Conservation (phyloP, 2,113 vertebrate genomes). For the Arenaria interpres region DNA sequence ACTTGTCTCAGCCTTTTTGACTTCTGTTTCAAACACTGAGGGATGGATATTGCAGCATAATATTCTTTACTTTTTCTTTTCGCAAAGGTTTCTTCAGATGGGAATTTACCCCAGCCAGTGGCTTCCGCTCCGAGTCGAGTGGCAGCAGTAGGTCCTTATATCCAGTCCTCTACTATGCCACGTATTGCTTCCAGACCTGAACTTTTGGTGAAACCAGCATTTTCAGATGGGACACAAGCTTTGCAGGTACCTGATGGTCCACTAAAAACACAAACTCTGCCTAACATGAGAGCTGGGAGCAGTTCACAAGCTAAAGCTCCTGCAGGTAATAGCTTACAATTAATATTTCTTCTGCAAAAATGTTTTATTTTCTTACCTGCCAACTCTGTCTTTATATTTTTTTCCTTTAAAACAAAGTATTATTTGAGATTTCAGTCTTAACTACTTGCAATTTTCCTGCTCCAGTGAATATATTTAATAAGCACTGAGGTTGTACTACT, state of each 20-base stretch:
- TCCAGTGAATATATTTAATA: background rate
- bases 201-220: slow-evolving; percentile 86
- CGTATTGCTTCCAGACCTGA: slow-evolving; percentile 86
- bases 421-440: background rate
- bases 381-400: background rate
- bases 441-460: background rate
- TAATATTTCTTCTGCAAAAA: background rate
- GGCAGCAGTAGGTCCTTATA: slow-evolving; percentile 96
- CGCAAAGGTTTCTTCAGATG: slow-evolving; percentile 80
- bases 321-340: background rate
- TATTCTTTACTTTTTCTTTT: background rate
- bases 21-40: background rate
- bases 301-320: slow-evolving; percentile 70
- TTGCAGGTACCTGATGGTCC: slow-evolving; percentile 79
- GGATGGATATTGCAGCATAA: background rate
- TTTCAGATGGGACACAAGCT: slow-evolving; percentile 82
- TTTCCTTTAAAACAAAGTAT: background rate
- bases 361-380: background rate
- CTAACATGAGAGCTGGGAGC: slow-evolving; percentile 75
- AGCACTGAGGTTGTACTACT: background rate
- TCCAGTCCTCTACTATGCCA: slow-evolving; percentile 96
- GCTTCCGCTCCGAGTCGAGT: slow-evolving; percentile 85
- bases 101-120: slow-evolving; percentile 78
- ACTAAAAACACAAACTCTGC: slow-evolving; percentile 77
- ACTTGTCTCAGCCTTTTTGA: background rate